Evolutionary conservation across 2,113 vertebrate genomes (phyloP).

Genomic region (Upupa epops): DNA sequence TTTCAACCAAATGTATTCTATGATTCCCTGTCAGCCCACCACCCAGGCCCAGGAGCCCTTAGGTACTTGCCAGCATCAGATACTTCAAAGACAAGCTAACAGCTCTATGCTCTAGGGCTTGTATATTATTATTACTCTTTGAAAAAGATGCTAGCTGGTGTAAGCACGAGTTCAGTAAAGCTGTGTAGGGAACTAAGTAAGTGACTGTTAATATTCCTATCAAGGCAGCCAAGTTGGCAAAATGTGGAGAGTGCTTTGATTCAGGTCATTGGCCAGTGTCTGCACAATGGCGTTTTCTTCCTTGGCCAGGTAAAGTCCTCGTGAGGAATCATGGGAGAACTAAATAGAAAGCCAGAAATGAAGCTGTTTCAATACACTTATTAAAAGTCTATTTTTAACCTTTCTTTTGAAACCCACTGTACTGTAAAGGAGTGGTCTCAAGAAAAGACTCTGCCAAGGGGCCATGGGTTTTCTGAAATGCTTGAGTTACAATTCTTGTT

Average conservation of each 20-base stretch:
- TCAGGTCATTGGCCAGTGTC: background rate
- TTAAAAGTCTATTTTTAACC: background rate
- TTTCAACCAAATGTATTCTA: too few species aligned
- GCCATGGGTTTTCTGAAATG: constrained; percentile 28
- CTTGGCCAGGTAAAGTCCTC: background rate
- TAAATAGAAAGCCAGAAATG: background rate
- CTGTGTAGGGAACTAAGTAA: background rate
- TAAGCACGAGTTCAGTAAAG: background rate
- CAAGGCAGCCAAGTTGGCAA: constrained; percentile 25
- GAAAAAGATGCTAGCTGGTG: background rate
- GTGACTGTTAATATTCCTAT: constrained; percentile 1
- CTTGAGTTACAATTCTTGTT: background rate
- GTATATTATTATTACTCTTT: background rate
- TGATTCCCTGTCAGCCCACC: background rate
- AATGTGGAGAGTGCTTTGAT: background rate
- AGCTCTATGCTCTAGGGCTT: background rate
- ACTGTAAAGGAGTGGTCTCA: background rate
- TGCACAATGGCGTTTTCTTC: background rate
- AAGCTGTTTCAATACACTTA: background rate
- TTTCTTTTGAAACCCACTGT: background rate
- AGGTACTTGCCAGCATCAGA: background rate
- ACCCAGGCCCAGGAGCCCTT: background rate
- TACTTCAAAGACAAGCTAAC: background rate
- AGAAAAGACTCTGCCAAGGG: background rate
- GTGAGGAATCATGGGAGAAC: background rate